Conservation (phyloP, 2,888 invertebrate genomes). For the Orthonychiurus folsomi region DNA sequence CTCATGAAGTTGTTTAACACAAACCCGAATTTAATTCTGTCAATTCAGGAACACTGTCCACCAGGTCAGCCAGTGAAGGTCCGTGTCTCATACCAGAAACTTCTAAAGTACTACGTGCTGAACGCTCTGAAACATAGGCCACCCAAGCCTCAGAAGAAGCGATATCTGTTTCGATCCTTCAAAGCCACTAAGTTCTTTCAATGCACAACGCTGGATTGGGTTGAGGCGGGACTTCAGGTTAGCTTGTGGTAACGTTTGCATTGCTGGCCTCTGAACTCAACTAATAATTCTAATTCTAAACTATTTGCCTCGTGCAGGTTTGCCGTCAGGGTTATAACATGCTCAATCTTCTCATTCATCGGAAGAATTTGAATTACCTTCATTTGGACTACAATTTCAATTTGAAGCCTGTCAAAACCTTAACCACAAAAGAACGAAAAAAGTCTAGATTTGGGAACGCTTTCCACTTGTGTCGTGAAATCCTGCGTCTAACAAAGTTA, state of each 20-base stretch:
- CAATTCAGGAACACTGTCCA: constrained; percentile 65
- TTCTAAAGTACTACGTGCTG: constrained; percentile 94
- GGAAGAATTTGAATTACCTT: constrained; percentile 97
- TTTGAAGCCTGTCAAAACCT: constrained; percentile 96
- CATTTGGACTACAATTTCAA: constrained; percentile 99
- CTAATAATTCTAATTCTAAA: constrained; percentile 1
- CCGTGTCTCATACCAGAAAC: constrained; percentile 96
- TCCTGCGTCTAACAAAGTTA: constrained; percentile 92
- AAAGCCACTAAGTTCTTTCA: constrained; percentile 99
- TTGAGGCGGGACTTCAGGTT: constrained; percentile 92
- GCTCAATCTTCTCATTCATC: constrained; percentile 95
- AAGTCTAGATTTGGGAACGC: constrained; percentile 96
- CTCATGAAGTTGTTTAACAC: neutral
- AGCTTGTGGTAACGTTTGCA: neutral
- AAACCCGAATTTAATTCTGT: constrained; percentile 2
- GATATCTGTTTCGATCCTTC: constrained; percentile 91
- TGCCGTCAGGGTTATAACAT: constrained; percentile 99
- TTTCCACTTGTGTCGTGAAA: constrained; percentile 98
- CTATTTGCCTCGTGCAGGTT: constrained; percentile 44
- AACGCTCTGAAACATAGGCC: constrained; percentile 95
- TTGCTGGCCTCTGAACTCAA: neutral
- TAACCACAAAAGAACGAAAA: constrained; percentile 98
- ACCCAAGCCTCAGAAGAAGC: constrained; percentile 97
- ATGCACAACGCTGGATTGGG: constrained; percentile 98
- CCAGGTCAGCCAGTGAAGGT: constrained; percentile 98